Base-by-base conservation (phyloP, 2,888 invertebrate genomes). In the Mellilla xanthometata region DNA sequence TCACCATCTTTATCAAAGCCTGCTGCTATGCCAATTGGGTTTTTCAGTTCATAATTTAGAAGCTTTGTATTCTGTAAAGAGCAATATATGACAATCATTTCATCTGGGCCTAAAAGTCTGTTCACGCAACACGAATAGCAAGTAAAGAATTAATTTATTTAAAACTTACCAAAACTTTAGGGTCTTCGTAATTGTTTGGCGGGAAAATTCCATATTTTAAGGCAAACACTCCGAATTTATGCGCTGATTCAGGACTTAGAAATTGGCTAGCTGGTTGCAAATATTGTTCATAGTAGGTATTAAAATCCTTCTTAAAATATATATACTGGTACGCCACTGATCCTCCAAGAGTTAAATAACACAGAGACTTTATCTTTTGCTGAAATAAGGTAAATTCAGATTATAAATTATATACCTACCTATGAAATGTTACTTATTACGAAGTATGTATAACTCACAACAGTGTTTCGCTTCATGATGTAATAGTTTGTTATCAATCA, bases 1-100 rank as follows among this genome's bases (percentile, higher is more conserved):
- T 99, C 98, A 3, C 94, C 99, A 82, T 99, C 94, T 81, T 99
- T 99, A 80, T 99, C 99, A 86, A 99, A 99, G 3, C 99, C 99
- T 44, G 99, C 99, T 13, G 99, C 99, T 68, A 99, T 93, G n/a
- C 99, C 99, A 60, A 99, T 82, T 0, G 99, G 99, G 87, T 98
- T 99, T 40, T 91, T 88, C 50, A 99, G 92, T 8, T 93, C 77
- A 51, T 93, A 89, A 12, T 93, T 93, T 75, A 96, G 94, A 32
- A 98, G 87, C 39, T 86, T 91, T 0, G 94, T 94, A 72, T 91
- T 91, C 95, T 96, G 77, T 28, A 73, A 64, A 76, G 76, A 50
- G 22, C 38, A 44, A 19, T 5, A 11, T 12, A 35, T 32, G 36
- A 47, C 55, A 39, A 10, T 12, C 2, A 15, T 44, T 24, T n/a